A percentile compares a stretch with the other conserved stretches of the same genome.
These are phyloP conservation scores for Grapholita molesta DNA, from an alignment of 1,140 invertebrate species.

Conservation along the genomic window DNA sequence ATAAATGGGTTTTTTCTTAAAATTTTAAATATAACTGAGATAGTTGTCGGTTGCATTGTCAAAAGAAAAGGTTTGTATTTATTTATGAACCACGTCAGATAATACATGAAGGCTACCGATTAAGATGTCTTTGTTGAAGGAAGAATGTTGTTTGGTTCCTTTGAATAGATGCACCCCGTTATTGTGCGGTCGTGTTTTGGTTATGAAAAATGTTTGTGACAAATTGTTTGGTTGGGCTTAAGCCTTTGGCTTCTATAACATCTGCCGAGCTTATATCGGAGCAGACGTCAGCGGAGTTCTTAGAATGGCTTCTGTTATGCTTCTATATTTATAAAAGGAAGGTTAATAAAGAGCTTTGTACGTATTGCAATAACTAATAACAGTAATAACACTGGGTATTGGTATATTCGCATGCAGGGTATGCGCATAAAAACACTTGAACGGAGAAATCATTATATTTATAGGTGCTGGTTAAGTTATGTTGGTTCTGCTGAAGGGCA, in stretches of 20 bases:
- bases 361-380: background rate
- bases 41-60: conserved; percentile 53
- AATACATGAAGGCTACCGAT: conserved; percentile 66
- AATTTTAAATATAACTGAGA: conserved; percentile 45
- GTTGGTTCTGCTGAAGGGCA: too few species aligned
- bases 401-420: background rate
- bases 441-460: too few species aligned
- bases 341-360: background rate
- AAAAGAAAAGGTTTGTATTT: conserved; percentile 68
- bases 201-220: conserved; percentile 71
- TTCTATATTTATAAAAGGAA: background rate
- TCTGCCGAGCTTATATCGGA: conserved; percentile 34
- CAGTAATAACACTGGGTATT: background rate
- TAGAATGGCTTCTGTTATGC: conserved; percentile 16
- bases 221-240: conserved; percentile 63
- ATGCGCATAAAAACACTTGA: too few species aligned
- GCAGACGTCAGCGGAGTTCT: conserved; percentile 30
- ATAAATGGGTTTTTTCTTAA: conserved; percentile 70
- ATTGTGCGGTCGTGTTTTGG: conserved; percentile 65
- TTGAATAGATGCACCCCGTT: conserved; percentile 43
- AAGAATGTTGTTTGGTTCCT: conserved; percentile 58
- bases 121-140: conserved; percentile 59
- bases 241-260: conserved; percentile 53
- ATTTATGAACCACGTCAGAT: conserved; percentile 70
- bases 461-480: too few species aligned